These are phyloP conservation scores for Petrocephalus microphthalmus DNA, from an alignment of 2,113 vertebrate species.

Conservation along the genomic window DNA sequence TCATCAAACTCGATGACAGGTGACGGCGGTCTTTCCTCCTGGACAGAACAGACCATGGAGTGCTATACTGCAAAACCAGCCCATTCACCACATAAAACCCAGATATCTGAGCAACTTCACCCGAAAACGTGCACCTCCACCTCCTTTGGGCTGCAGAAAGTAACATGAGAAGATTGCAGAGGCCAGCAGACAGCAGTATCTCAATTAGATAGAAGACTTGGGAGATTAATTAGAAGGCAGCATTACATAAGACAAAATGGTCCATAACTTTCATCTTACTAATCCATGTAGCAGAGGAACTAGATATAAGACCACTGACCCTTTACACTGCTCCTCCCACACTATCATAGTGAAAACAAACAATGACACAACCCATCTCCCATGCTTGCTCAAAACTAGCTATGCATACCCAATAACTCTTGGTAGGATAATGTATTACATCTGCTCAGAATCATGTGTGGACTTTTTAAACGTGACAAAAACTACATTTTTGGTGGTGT, in stretches of 20 bases:
- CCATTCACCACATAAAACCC: background rate
- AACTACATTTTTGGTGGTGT: background rate
- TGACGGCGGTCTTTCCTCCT: conserved; percentile 59
- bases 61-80: background rate
- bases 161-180: background rate
- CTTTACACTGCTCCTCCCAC: background rate
- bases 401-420: background rate
- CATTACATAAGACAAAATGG: background rate
- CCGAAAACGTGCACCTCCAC: background rate
- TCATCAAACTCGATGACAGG: conserved; percentile 82
- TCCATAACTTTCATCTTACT: background rate
- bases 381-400: background rate
- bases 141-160: background rate
- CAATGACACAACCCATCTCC: background rate
- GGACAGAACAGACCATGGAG: background rate
- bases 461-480: background rate
- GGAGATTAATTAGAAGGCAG: background rate
- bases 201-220: background rate
- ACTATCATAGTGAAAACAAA: background rate
- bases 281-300: background rate
- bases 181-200: background rate
- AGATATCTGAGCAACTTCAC: background rate
- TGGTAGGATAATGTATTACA: background rate
- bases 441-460: background rate
- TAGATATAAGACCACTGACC: background rate